Evolutionary conservation across 2,888 invertebrate species (phyloP).

Genomic region (Fragum sueziense): DNA sequence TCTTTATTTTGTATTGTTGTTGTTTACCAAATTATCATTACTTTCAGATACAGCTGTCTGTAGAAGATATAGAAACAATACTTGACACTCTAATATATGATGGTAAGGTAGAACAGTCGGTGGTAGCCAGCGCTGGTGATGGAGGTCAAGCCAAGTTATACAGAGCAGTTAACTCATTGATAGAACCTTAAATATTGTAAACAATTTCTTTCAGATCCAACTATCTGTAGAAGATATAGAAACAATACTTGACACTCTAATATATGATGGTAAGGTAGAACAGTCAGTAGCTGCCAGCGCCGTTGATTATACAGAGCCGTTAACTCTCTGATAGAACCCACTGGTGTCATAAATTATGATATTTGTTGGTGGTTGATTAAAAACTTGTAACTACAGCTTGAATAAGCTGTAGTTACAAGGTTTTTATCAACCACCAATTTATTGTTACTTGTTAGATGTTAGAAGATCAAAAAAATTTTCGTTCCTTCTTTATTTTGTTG

Average conservation of each 20-base stretch:
- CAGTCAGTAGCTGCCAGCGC: slow-evolving; percentile 83
- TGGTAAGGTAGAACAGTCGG: slow-evolving; percentile 91
- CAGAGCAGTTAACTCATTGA: slow-evolving; percentile 89
- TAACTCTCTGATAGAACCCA: slow-evolving; percentile 88
- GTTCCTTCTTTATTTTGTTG: too few relatives aligned
- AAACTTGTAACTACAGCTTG: too few relatives aligned
- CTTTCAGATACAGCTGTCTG: slow-evolving; percentile 85
- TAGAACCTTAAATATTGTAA: slow-evolving; percentile 91
- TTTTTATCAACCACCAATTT: too few relatives aligned
- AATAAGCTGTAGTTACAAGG: too few relatives aligned
- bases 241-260: slow-evolving; percentile 94
- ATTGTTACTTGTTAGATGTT: too few relatives aligned
- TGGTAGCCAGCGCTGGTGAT: slow-evolving; percentile 77
- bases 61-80: slow-evolving; percentile 95
- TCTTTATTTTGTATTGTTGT: too few relatives aligned
- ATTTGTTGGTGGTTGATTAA: too few relatives aligned
- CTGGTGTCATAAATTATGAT: slow-evolving; percentile 93
- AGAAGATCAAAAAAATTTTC: too few relatives aligned
- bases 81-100: slow-evolving; percentile 95
- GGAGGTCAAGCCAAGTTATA: slow-evolving; percentile 85
- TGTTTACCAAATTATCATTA: too few relatives aligned
- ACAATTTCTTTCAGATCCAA: slow-evolving; percentile 85
- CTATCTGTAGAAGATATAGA: slow-evolving; percentile 92
- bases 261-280: slow-evolving; percentile 96
- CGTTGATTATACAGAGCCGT: slow-evolving; percentile 88